Evolutionary conservation across 2,888 invertebrate genomes (phyloP).

Genomic region (Drosophila fulvimacula): DNA sequence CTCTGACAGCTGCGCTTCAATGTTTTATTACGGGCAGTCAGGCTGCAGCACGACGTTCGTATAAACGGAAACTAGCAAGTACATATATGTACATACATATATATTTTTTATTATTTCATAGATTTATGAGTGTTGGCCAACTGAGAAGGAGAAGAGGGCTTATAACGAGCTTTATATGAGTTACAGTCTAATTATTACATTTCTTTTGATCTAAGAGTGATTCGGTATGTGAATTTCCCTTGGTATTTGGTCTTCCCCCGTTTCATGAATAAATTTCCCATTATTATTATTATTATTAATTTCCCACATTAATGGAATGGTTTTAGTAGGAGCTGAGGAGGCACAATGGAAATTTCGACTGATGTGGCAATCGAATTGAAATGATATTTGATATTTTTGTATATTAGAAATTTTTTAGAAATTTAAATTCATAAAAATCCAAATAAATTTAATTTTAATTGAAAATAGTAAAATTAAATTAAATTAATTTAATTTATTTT

Average conservation of each 20-base stretch:
- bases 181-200: neutral
- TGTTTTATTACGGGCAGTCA: slow-evolving; percentile 27
- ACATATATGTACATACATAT: neutral
- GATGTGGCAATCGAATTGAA: neutral
- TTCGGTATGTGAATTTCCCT: neutral
- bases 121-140: slow-evolving; percentile 11
- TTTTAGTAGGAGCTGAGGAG: too few relatives aligned
- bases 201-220: neutral
- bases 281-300: too few relatives aligned
- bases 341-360: neutral
- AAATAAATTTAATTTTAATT: too few relatives aligned
- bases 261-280: neutral
- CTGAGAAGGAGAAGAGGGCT: neutral
- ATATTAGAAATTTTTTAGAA: too few relatives aligned
- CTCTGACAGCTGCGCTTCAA: slow-evolving; percentile 39
- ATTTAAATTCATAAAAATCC: too few relatives aligned
- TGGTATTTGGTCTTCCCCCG: neutral
- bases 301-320: too few relatives aligned
- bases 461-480: too few relatives aligned
- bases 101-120: slow-evolving; percentile 17
- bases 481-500: too few relatives aligned
- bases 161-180: slow-evolving; percentile 6
- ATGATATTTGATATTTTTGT: too few relatives aligned
- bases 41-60: neutral
- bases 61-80: slow-evolving; percentile 19